Evolutionary conservation across 1,140 invertebrate species (phyloP), one percentile per base, ranked within the genome.

Genomic region (Nebria ingens): DNA sequence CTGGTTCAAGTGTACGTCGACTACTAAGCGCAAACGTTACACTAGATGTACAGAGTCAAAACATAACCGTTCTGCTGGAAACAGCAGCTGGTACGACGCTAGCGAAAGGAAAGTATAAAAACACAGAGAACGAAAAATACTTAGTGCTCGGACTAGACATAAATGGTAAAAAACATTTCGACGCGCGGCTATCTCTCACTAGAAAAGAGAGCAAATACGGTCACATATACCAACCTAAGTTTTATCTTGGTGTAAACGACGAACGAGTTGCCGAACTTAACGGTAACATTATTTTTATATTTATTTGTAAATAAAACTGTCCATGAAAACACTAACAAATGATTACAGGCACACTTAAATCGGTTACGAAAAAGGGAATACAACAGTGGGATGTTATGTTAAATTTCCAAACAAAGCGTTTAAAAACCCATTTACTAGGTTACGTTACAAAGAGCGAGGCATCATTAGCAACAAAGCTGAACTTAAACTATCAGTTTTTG

Each of bases 101-200:
- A 56, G 84, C 84, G 1, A 66, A 67, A 68, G 83, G 82, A 0
- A 77, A 76, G 21, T 86, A 84, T 51, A 79, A 79, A 57, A 83
- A 83, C 64, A 76, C 78, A 4, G 76, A 77, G 0, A 71, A 77
- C 56, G 79, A 85, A 59, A 82, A 80, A 54, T 77, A 77, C 25
- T 64, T 86, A n/a, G 76, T 83, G 52, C 74, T 84, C 1, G 78
- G 77, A 9, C 65, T 86, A 1, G 79, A 86, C 62, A 80, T 86
- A 21, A 82, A 87, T 61, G 79, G 82, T 0, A 76, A 78, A 19
- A 85, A 85, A 60, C 82, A 86, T 63, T 76, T 87, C 23, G 82
- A 85, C 62, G 79, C 80, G 0, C 56, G 73, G 17, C 66, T 62
- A 63, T 71, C 66, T 19, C 78, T 65, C 68, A 79, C 65, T 67